phyloP scores from a whole-genome alignment of 2,797 vertebrate genomes.

The Peromyscus nudipes region DNA sequence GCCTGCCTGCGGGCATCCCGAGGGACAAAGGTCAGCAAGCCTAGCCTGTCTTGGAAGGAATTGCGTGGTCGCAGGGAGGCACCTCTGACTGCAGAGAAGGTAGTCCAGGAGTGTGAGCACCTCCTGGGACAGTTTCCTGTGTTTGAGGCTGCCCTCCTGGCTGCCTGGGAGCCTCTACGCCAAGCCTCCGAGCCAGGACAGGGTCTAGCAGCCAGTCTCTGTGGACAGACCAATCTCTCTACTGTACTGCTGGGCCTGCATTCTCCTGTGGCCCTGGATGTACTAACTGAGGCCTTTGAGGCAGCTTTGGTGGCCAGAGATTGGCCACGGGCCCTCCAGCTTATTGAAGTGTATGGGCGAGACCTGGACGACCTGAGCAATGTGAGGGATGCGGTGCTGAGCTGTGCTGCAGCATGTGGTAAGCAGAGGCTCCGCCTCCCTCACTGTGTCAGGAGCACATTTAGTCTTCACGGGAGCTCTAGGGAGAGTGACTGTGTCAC shows the following conservation, averaged over 20 bases:
- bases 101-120: constrained; percentile 92
- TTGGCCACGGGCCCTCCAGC: constrained; percentile 91
- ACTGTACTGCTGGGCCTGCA: constrained; percentile 93
- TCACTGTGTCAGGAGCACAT: background rate
- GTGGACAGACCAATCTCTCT: constrained; percentile 90
- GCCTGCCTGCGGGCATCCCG: constrained; percentile 92
- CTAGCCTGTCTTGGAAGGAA: constrained; percentile 94
- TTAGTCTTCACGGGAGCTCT: background rate
- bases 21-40: constrained; percentile 89
- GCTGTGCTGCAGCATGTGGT: constrained; percentile 94
- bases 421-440: constrained; percentile 58
- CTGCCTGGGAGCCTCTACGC: constrained; percentile 92
- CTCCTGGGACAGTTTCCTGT: constrained; percentile 94
- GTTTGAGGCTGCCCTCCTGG: constrained; percentile 90
- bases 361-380: constrained; percentile 88
- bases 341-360: constrained; percentile 92
- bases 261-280: constrained; percentile 87
- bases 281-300: constrained; percentile 92
- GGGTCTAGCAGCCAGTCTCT: constrained; percentile 88
- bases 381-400: constrained; percentile 93
- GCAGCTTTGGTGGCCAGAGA: constrained; percentile 90
- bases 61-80: constrained; percentile 92
- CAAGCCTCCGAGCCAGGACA: constrained; percentile 84
- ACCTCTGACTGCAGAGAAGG: constrained; percentile 92
- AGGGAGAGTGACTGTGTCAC: background rate